Base-by-base conservation (phyloP, 2,113 vertebrate genomes). In the Perca fluviatilis region DNA sequence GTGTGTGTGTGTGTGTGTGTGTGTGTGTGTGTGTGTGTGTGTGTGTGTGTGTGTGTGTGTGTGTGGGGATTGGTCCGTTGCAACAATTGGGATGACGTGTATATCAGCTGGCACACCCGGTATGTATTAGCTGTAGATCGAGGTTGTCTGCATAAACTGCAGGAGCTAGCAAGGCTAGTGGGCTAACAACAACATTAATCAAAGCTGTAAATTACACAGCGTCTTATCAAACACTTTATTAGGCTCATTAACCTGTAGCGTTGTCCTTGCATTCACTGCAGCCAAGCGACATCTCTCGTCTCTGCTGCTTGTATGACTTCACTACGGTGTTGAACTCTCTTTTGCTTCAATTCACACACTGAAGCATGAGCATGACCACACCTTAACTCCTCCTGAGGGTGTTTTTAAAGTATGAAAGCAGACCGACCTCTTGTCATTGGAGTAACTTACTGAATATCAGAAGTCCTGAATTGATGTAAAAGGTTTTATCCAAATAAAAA, bases 301-400 rank as follows among this genome's bases (percentile, higher is more conserved):
- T 49, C 60, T 49, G n/a, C 50, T 56, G 36, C 60, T 23, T n/a
- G 12, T 43, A 5, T 10, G 25, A 5, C 19, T 3, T 16, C 56
- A 6, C n/a, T 7, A 27, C 64, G 9, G 53, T 46, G 18, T n/a
- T n/a, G 18, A 58, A 13, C 15, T 63, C 12, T 12, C 23, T 36
- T 56, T 36, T 6, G 13, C n/a, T 43, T 25, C 15, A 54, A 0
- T 19, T 63, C 0, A 3, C 2, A 1, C 15, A 2, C 21, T 0
- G 21, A 75, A 63, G 30, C 47, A 53, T 53, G 9, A 58, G n/a
- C 4, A 19, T 6, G 33, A 33, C 21, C 6, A 13, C 12, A 15
- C 4, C 63, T 1, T 19, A 3, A 15, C 19, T 62, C 23, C 47
- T 47, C 70, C 70, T 30, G 46, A n/a, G 62, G n/a, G 6, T 5